Percentiles rank a stretch among this genome's conserved stretches.
Conservation (phyloP, 2,888 invertebrate species). For the Morinoia aosen region DNA sequence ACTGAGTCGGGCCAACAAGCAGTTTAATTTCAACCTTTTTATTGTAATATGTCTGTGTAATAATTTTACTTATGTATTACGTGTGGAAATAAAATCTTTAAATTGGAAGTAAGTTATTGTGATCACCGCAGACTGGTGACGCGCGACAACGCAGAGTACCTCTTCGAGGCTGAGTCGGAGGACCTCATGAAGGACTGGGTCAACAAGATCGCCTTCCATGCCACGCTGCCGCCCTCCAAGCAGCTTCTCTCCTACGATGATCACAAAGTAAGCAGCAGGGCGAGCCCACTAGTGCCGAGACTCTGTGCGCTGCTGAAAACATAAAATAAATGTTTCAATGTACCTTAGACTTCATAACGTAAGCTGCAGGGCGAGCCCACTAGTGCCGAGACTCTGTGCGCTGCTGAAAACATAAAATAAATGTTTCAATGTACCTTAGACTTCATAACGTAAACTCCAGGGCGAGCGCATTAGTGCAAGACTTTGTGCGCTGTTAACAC, state of each 20-base stretch:
- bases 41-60: too few species aligned
- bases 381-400: not conserved
- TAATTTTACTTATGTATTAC: too few species aligned
- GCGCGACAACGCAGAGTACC: conserved; percentile 92
- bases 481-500: too few species aligned
- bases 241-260: conserved; percentile 88
- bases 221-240: conserved; percentile 88
- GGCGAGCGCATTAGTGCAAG: too few species aligned
- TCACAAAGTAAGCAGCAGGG: conserved; percentile 74
- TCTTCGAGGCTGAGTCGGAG: conserved; percentile 84
- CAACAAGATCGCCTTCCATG: conserved; percentile 81
- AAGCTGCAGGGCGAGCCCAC: not conserved
- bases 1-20: too few species aligned
- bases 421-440: too few species aligned
- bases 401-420: too few species aligned
- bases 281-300: not conserved
- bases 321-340: not conserved
- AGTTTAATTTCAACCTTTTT: too few species aligned
- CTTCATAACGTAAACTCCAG: too few species aligned
- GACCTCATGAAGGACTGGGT: conserved; percentile 73
- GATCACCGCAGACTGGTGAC: conserved; percentile 78
- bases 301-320: not conserved
- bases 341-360: not conserved
- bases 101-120: not conserved
- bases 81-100: too few species aligned